Evolutionary conservation across 2,888 invertebrate species (phyloP).

Genomic region (Plemyria rubiginata): DNA sequence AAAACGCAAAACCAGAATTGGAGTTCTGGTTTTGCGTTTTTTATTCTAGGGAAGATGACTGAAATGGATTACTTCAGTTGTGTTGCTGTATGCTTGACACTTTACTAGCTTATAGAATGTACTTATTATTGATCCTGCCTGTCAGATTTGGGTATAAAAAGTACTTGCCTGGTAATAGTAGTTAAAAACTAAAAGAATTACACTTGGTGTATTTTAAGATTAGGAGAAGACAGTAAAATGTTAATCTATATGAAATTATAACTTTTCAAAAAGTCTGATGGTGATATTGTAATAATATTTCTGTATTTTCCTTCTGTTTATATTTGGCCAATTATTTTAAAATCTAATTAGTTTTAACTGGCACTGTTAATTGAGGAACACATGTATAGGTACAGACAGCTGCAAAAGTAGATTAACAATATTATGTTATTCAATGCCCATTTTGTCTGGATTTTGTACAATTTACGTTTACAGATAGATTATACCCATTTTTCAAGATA

Average conservation of each 20-base stretch:
- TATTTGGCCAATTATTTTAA: slow-evolving; percentile 16
- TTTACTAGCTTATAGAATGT: slow-evolving; percentile 55
- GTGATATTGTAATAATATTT: slow-evolving; percentile 23
- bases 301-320: neutral
- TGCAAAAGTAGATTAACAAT: too few relatives aligned
- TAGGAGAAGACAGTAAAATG: slow-evolving; percentile 3
- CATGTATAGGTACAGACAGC: neutral
- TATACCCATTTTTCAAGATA: too few relatives aligned
- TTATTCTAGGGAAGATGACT: neutral
- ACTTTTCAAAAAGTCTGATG: slow-evolving; percentile 11
- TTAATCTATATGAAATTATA: neutral
- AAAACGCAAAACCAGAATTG: too few relatives aligned
- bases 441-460: too few relatives aligned
- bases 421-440: too few relatives aligned
- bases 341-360: slow-evolving; percentile 2
- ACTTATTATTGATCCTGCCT: slow-evolving; percentile 47
- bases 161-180: slow-evolving; percentile 19
- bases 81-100: neutral
- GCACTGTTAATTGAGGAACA: slow-evolving; percentile 5
- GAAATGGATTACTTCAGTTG: too few relatives aligned
- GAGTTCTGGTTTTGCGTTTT: too few relatives aligned
- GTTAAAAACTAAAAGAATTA: slow-evolving; percentile 14
- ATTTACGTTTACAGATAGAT: too few relatives aligned
- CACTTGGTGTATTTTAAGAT: slow-evolving; percentile 24
- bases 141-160: slow-evolving; percentile 35